Evolutionary conservation across 2,888 invertebrate species (phyloP).

Genomic region (Achlya flavicornis): DNA sequence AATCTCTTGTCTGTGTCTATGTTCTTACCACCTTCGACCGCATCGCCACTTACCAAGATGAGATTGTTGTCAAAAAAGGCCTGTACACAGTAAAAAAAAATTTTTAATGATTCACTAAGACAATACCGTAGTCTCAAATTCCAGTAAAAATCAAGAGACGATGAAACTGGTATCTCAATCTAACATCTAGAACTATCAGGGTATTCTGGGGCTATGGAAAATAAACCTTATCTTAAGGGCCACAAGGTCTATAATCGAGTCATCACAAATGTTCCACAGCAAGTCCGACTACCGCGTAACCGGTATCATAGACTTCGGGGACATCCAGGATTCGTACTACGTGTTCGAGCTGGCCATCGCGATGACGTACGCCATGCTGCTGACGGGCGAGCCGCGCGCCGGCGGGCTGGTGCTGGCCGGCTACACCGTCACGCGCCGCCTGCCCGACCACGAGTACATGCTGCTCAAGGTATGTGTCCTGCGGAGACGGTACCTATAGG

Average conservation of each 20-base stretch:
- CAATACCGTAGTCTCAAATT: not conserved
- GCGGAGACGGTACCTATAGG: no score
- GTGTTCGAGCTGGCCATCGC: conserved; percentile 93
- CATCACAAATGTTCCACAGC: conserved; percentile 35
- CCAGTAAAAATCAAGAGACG: not conserved
- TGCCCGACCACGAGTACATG: conserved; percentile 86
- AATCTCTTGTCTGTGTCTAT: no score
- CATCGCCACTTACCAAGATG: no score
- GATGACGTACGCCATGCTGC: conserved; percentile 91
- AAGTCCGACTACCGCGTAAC: conserved; percentile 83
- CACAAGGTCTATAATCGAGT: not conserved
- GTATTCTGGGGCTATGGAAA: no score
- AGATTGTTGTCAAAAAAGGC: no score
- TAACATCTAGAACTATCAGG: no score
- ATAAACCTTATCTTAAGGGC: no score
- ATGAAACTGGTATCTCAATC: not conserved
- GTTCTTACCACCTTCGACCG: no score
- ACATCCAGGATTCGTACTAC: conserved; percentile 88
- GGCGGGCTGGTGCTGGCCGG: conserved; percentile 91
- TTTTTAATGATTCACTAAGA: no score
- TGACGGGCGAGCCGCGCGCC: conserved; percentile 83
- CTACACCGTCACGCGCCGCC: conserved; percentile 84
- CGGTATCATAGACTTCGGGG: conserved; percentile 94
- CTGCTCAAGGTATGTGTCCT: conserved; percentile 84
- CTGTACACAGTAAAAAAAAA: no score